phyloP scores from a whole-genome alignment of 2,797 vertebrate species.

The Psittacula echo region DNA sequence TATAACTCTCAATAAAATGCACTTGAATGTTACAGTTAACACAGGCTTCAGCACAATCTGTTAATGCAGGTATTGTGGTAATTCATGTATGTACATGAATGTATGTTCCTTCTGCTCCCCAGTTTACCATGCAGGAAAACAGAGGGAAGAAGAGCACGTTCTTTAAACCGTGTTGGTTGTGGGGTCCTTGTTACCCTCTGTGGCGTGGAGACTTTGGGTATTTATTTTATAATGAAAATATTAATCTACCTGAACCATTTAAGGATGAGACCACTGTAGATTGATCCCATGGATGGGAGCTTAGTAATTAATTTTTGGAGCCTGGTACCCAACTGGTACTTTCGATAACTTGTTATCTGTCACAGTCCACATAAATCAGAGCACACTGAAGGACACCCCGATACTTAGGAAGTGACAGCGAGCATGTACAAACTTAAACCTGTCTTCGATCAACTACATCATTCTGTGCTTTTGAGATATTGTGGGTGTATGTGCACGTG shows the following conservation, averaged over 20 bases:
- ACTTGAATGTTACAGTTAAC: neutral
- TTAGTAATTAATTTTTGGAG: neutral
- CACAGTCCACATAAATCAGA: neutral
- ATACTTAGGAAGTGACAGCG: neutral
- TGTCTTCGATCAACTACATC: neutral
- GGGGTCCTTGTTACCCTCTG: neutral
- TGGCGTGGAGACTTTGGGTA: rapidly evolving
- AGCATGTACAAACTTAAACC: neutral
- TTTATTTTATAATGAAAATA: neutral
- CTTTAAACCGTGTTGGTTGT: neutral
- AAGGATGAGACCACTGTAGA: neutral
- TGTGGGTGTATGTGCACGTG: neutral
- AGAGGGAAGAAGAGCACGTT: neutral
- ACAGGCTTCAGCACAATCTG: neutral
- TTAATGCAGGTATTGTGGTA: neutral
- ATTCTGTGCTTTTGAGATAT: neutral
- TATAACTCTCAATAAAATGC: slow-evolving; percentile 59
- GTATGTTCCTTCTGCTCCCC: neutral
- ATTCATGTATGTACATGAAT: neutral
- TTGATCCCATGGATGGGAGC: neutral
- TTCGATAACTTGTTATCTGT: neutral
- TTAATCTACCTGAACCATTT: neutral
- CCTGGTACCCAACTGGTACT: rapidly evolving
- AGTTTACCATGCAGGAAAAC: neutral
- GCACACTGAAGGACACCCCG: neutral